Evolutionary conservation across 2,888 invertebrate species (phyloP).

Genomic region (Cryptophagus acutangulus): DNA sequence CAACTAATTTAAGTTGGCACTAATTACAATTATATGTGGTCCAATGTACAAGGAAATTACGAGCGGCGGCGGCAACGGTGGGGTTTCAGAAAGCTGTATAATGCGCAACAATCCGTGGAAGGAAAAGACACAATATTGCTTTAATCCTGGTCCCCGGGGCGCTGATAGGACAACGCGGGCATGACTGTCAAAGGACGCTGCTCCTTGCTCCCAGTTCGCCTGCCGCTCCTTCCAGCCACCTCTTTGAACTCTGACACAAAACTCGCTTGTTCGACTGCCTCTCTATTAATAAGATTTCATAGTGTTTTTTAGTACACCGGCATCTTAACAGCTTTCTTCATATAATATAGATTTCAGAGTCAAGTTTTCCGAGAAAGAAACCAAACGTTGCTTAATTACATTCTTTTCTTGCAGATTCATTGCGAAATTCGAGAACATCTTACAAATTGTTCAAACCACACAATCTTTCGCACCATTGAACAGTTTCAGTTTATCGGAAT

Average conservation of each 20-base stretch:
- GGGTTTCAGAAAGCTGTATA: not conserved
- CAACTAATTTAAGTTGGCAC: not conserved
- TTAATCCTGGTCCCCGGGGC: conserved; percentile 34
- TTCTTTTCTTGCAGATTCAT: too few relatives aligned
- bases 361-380: too few relatives aligned
- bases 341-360: too few relatives aligned
- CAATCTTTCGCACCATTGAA: too few relatives aligned
- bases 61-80: not conserved
- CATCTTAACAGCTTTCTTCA: too few relatives aligned
- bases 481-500: too few relatives aligned
- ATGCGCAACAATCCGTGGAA: conserved; percentile 25
- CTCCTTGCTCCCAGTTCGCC: conserved; percentile 10
- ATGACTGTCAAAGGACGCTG: conserved; percentile 35
- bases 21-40: conserved; percentile 5
- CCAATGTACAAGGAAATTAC: not conserved
- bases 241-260: conserved; percentile 9
- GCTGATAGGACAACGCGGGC: conserved; percentile 28
- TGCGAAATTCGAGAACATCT: too few relatives aligned
- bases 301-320: conserved; percentile 17
- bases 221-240: not conserved
- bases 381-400: too few relatives aligned
- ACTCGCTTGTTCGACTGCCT: conserved; percentile 5
- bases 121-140: conserved; percentile 41
- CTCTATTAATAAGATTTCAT: conserved; percentile 22
- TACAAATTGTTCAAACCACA: not conserved